Percentiles rank a stretch among this genome's conserved stretches.
These are phyloP conservation scores for Oasisia sp. DNA, from an alignment of 2,888 invertebrate species.

Conservation along the genomic window DNA sequence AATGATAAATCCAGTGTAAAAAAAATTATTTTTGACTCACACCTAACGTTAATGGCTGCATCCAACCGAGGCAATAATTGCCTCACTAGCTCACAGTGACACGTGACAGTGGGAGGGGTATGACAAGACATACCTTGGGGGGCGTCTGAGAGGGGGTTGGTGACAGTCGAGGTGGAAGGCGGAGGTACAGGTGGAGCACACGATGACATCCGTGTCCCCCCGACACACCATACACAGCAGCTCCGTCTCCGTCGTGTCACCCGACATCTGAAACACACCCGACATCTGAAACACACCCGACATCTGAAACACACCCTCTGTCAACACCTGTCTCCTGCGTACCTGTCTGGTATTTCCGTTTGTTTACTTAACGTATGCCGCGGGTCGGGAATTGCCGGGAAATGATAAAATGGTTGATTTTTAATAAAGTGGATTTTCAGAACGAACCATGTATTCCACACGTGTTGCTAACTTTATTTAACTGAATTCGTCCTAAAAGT, in stretches of 20 bases:
- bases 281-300: neutral
- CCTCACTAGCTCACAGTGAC: neutral
- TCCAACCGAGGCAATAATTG: neutral
- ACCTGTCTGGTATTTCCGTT: too few species aligned
- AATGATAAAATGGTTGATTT: too few species aligned
- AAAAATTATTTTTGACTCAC: too few species aligned
- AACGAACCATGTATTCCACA: too few species aligned
- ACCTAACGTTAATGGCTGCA: neutral
- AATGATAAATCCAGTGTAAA: too few species aligned
- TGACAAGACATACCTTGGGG: constrained; percentile 52
- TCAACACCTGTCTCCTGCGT: too few species aligned
- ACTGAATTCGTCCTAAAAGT: too few species aligned
- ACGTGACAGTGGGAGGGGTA: neutral
- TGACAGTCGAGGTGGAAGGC: constrained; percentile 65
- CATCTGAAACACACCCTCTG: neutral
- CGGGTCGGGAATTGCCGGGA: too few species aligned
- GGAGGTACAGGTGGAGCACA: constrained; percentile 60
- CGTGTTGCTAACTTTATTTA: too few species aligned
- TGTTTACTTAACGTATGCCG: too few species aligned
- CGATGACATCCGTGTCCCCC: constrained; percentile 57
- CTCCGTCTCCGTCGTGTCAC: constrained; percentile 46
- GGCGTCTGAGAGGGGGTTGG: constrained; percentile 60
- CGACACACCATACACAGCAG: constrained; percentile 58
- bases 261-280: neutral
- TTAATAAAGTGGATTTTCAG: too few species aligned